These are phyloP conservation scores for Leucosticte australis DNA, from an alignment of 2,113 vertebrate genomes.

Conservation along the genomic window DNA sequence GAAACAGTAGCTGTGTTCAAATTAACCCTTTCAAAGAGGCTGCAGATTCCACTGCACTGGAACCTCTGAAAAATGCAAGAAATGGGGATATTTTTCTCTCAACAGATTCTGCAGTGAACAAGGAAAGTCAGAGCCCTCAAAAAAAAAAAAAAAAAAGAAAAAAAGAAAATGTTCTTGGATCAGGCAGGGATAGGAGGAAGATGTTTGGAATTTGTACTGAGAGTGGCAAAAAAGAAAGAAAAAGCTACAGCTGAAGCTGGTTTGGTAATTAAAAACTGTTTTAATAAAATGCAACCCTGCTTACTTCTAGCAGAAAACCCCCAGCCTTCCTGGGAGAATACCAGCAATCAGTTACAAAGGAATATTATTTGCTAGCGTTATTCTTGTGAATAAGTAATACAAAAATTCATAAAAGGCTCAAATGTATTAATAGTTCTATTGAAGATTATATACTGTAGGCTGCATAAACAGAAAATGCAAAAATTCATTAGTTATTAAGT, in stretches of 20 bases:
- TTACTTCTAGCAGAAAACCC: slow-evolving; percentile 58
- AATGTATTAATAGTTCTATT: slow-evolving; percentile 69
- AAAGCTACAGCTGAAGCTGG: slow-evolving; percentile 52
- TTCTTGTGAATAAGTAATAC: slow-evolving; percentile 65
- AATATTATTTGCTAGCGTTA: slow-evolving; percentile 68
- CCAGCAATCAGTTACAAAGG: slow-evolving; percentile 69
- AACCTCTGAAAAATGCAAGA: slow-evolving; percentile 43
- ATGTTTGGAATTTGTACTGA: slow-evolving; percentile 49
- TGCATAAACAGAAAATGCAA: slow-evolving; percentile 70
- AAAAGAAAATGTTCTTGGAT: background rate
- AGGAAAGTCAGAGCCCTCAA: slow-evolving; percentile 3
- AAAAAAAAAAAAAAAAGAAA: background rate
- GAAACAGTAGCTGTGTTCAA: slow-evolving; percentile 32
- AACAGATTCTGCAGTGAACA: background rate
- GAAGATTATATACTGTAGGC: slow-evolving; percentile 66
- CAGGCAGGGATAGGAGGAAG: background rate
- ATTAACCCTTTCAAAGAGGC: slow-evolving; percentile 50
- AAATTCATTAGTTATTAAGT: slow-evolving; percentile 73
- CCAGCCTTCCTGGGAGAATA: slow-evolving; percentile 61
- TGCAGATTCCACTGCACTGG: background rate
- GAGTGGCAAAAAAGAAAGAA: slow-evolving; percentile 38
- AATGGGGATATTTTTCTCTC: slow-evolving; percentile 31
- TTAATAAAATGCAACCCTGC: slow-evolving; percentile 58
- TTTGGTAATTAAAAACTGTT: slow-evolving; percentile 62
- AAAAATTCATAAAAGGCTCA: slow-evolving; percentile 69